Base-by-base conservation (phyloP, 2,888 invertebrate genomes). In the Nephrotoma guestfalica region DNA sequence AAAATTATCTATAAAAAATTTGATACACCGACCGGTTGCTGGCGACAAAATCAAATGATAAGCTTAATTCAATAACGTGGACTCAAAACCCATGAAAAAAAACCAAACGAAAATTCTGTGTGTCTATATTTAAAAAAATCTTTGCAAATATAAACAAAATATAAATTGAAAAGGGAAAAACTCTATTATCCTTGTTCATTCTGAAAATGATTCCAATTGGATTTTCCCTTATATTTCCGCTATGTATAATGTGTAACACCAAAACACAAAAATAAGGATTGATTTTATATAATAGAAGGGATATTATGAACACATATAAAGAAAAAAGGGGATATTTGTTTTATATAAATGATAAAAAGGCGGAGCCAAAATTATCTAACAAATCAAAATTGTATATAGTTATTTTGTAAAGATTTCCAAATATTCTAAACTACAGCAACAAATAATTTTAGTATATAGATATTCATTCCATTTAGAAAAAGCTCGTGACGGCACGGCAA, bases 21-120 rank as follows among this genome's bases (percentile, higher is more conserved):
- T 84, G 84, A 87, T 86, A 87, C 87, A 87, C 88, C 87, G 88
- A 87, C 87, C 87, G 88, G 87, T 88, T 88, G 87, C 88, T 88
- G 87, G 88, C 87, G 88, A 87, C 88, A 88, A 88, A 88, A 88
- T 88, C 88, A 88, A 88, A 88, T 88, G 88, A 88, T 88, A 88
- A 88, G 88, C 88, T 87, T 88, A 88, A 88, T 88, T 88, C 88
- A 88, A 88, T 88, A 88, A 88, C 87, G 88, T 87, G 86, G 87
- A 87, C 87, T 87, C 87, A 87, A 88, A 88, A 87, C 88, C 88
- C 87, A 85, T 85, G 85, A 18, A 41, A 85, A 42, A 85, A 71
- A 71, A 71, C 5, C 18, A 71, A 71, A 71, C 30, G 30, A 71
- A 30, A 71, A 11, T 71, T 71, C 30, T 71, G 30, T 71, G 30